A percentile compares a stretch with the other conserved stretches of the same genome.
phyloP scores from a whole-genome alignment of 2,888 invertebrate species.

The Amphipoea lucens region DNA sequence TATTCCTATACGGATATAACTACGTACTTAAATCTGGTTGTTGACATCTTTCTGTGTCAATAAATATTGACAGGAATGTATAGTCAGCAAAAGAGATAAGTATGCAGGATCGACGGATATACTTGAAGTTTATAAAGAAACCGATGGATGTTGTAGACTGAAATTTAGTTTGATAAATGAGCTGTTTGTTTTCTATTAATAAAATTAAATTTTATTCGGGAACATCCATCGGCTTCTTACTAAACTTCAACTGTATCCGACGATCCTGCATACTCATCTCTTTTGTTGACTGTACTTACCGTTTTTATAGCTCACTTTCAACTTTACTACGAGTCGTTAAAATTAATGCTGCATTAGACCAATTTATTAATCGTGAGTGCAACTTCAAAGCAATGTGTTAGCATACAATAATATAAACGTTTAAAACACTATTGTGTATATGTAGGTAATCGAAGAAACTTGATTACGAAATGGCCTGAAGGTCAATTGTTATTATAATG shows the following conservation, averaged over 20 bases:
- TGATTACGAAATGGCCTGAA: constrained; percentile 45
- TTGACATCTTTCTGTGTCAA: not conserved
- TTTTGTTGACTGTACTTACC: not conserved
- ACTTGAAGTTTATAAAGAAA: too few relatives aligned
- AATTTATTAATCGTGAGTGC: constrained; percentile 17
- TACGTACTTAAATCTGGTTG: not conserved
- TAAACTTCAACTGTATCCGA: too few relatives aligned
- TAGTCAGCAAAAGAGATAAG: too few relatives aligned
- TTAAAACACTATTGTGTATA: constrained; percentile 7
- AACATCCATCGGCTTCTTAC: too few relatives aligned
- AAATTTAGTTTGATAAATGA: too few relatives aligned
- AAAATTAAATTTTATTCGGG: too few relatives aligned
- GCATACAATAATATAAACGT: constrained; percentile 11
- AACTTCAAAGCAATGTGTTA: constrained; percentile 20
- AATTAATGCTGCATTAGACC: not conserved
- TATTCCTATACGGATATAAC: not conserved
- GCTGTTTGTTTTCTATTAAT: too few relatives aligned
- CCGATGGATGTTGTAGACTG: too few relatives aligned
- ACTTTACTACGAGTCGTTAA: constrained; percentile 7
- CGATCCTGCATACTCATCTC: too few relatives aligned
- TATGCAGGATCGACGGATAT: too few relatives aligned
- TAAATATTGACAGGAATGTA: not conserved
- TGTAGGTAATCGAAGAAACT: constrained; percentile 33
- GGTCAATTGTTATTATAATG: constrained; percentile 11
- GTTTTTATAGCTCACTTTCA: constrained; percentile 9